Percentiles rank a stretch among this genome's conserved stretches.
Evolutionary conservation across 2,797 vertebrate genomes (phyloP).

Genomic region (Helostoma temminkii): DNA sequence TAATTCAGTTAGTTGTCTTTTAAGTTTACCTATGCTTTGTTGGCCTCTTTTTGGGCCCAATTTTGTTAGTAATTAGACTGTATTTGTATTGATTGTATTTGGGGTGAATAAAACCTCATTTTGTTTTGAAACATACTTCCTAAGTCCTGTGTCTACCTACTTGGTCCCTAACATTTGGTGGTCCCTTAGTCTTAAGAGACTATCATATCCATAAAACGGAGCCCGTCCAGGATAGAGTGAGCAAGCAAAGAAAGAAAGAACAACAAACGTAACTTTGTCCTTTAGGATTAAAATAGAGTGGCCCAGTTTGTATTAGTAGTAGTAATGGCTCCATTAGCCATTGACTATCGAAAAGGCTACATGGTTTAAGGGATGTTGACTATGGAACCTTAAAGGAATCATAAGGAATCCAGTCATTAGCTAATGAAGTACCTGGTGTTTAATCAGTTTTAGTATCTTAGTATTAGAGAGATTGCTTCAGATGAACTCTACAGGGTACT

Average conservation of each 20-base stretch:
- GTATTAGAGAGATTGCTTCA: neutral
- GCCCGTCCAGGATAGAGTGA: slow-evolving; percentile 99
- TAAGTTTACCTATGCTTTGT: too few relatives aligned
- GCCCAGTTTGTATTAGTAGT: slow-evolving; percentile 88
- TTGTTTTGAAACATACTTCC: too few relatives aligned
- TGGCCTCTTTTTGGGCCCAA: too few relatives aligned
- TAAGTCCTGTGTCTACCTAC: too few relatives aligned
- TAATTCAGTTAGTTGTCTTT: too few relatives aligned
- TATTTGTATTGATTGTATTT: too few relatives aligned
- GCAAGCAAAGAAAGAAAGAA: slow-evolving; percentile 85
- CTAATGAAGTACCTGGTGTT: neutral
- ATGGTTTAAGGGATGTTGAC: slow-evolving; percentile 51
- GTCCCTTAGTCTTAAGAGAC: too few relatives aligned
- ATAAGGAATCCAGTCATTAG: neutral
- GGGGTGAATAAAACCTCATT: too few relatives aligned
- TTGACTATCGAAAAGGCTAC: slow-evolving; percentile 92
- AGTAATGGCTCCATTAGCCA: slow-evolving; percentile 90
- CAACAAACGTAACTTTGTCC: slow-evolving; percentile 88
- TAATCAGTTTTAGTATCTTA: neutral
- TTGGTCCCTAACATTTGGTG: too few relatives aligned
- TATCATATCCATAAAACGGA: slow-evolving; percentile 92
- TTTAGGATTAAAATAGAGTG: slow-evolving; percentile 81
- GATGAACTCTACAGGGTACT: neutral
- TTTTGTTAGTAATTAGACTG: too few relatives aligned
- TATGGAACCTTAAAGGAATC: neutral